These are phyloP conservation scores for Alca torda DNA, from an alignment of 2,797 vertebrate genomes.

Conservation along the genomic window DNA sequence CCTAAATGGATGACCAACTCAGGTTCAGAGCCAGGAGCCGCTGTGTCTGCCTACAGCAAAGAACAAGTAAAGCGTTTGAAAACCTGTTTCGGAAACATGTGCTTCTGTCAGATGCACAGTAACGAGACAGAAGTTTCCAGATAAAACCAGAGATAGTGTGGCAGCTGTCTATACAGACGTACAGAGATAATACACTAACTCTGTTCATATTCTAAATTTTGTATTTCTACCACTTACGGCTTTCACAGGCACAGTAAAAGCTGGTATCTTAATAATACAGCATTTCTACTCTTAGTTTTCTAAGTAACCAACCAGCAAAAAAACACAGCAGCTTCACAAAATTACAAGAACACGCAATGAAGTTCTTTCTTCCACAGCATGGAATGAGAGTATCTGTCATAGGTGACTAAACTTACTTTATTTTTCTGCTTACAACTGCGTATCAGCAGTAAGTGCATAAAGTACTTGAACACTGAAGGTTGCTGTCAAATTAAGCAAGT, in stretches of 20 bases:
- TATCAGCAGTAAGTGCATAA: background rate
- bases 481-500: background rate
- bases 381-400: background rate
- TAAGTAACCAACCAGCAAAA: background rate
- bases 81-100: background rate
- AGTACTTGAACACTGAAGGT: background rate
- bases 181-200: background rate
- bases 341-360: background rate
- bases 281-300: background rate
- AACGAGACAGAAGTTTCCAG: background rate
- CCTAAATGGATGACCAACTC: background rate
- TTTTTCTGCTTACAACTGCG: background rate
- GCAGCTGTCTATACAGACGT: background rate
- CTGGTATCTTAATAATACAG: background rate
- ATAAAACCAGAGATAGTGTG: background rate
- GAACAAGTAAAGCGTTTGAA: fast-evolving
- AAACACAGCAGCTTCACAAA: background rate
- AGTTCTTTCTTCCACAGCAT: background rate
- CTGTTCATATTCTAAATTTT: background rate
- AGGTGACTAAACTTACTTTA: background rate
- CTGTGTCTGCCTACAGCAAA: background rate
- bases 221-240: background rate
- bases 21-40: background rate
- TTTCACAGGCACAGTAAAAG: background rate
- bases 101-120: fast-evolving